Percentiles rank a stretch among this genome's conserved stretches.
phyloP scores from a whole-genome alignment of 1,140 invertebrate genomes.

The Atta texana region DNA sequence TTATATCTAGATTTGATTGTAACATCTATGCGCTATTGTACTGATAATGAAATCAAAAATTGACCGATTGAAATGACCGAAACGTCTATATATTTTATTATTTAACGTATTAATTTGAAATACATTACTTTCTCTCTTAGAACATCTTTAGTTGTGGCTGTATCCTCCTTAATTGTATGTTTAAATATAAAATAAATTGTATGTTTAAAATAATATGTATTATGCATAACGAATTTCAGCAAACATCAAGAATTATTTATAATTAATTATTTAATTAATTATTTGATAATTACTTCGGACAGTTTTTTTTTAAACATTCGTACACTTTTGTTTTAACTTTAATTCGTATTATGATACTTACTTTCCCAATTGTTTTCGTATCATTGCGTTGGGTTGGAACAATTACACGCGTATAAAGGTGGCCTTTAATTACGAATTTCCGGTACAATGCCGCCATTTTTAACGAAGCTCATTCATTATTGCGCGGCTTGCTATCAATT shows the following conservation, averaged over 20 bases:
- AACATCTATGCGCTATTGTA: no score
- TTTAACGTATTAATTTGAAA: no score
- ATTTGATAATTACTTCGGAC: no score
- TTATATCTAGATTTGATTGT: no score
- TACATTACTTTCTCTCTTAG: no score
- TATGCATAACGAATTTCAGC: background rate
- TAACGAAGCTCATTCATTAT: constrained; percentile 52
- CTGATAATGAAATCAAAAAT: no score
- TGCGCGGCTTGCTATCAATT: constrained; percentile 26
- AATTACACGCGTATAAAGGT: constrained; percentile 39
- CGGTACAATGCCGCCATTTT: constrained; percentile 28
- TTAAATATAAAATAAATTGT: background rate
- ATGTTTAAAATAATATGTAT: background rate
- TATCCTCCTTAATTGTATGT: no score
- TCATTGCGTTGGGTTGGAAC: constrained; percentile 18
- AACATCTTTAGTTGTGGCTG: no score
- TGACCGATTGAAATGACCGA: no score
- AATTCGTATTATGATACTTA: background rate
- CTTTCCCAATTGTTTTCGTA: constrained; percentile 36
- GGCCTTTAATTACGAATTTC: constrained; percentile 53
- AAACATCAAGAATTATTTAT: background rate
- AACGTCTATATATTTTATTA: no score
- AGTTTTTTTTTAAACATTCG: background rate
- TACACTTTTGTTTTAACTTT: background rate
- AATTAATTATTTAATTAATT: no score